Evolutionary conservation across 2,797 vertebrate genomes (phyloP).

Genomic region (Florisuga fusca): DNA sequence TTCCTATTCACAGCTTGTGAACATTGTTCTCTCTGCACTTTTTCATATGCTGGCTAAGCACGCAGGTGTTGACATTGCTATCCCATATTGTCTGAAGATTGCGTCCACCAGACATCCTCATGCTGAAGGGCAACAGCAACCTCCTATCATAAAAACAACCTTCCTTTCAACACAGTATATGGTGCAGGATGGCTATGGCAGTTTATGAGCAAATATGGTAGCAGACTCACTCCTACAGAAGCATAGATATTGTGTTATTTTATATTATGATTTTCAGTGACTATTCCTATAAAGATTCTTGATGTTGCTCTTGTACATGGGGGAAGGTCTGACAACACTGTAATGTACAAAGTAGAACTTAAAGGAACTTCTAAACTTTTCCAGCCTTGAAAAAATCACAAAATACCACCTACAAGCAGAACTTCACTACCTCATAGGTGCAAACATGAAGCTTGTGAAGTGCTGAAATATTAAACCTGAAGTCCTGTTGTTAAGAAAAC

Average conservation of each 20-base stretch:
- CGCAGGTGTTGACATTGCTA: neutral
- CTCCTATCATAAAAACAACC: neutral
- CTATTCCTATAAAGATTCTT: neutral
- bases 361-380: neutral
- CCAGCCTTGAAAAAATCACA: neutral
- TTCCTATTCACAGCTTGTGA: neutral
- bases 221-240: neutral
- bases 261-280: neutral
- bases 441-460: slow-evolving; percentile 17
- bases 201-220: neutral
- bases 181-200: no score
- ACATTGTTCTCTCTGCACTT: neutral
- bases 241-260: neutral
- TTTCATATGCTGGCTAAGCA: neutral
- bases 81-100: neutral
- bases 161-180: neutral
- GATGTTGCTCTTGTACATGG: neutral
- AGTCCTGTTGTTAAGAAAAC: neutral
- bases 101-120: neutral
- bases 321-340: neutral
- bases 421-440: neutral
- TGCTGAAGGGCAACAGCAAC: neutral
- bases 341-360: neutral
- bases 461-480: slow-evolving; percentile 24
- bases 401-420: neutral